Conservation (phyloP, 2,113 vertebrate species). For the Spea bombifrons region DNA sequence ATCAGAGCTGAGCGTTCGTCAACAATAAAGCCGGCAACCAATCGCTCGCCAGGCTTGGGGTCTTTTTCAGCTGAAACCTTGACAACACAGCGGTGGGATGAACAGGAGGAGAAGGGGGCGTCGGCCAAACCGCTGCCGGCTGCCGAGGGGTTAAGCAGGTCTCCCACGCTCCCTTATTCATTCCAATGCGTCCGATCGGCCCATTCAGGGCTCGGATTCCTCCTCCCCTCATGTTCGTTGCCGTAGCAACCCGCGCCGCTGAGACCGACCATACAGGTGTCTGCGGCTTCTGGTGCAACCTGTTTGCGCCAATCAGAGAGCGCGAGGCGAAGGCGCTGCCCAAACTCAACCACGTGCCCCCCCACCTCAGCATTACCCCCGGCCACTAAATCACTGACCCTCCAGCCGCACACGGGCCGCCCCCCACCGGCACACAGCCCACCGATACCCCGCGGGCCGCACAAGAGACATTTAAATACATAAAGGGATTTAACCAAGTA, state of each 20-base stretch:
- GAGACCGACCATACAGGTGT: conserved; percentile 25
- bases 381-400: not conserved
- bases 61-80: conserved; percentile 48
- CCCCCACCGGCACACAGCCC: not conserved
- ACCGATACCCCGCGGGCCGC: too few species aligned
- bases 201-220: conserved; percentile 23
- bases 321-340: too few species aligned
- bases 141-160: conserved; percentile 7
- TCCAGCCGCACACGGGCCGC: not conserved
- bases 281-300: not conserved
- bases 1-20: not conserved
- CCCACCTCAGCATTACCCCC: too few species aligned
- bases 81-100: conserved; percentile 43
- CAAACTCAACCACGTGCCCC: too few species aligned
- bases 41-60: conserved; percentile 31
- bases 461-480: too few species aligned
- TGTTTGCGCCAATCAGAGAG: not conserved
- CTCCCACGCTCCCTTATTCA: conserved; percentile 38
- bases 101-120: not conserved
- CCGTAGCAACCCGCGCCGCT: conserved; percentile 33
- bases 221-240: conserved; percentile 30
- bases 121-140: not conserved
- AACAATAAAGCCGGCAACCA: conserved; percentile 27
- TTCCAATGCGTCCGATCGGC: conserved; percentile 14
- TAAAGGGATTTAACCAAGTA: too few species aligned